Percentiles rank a stretch among this genome's conserved stretches.
Conservation (phyloP, 2,888 invertebrate genomes). For the Pristionchus mayeri region DNA sequence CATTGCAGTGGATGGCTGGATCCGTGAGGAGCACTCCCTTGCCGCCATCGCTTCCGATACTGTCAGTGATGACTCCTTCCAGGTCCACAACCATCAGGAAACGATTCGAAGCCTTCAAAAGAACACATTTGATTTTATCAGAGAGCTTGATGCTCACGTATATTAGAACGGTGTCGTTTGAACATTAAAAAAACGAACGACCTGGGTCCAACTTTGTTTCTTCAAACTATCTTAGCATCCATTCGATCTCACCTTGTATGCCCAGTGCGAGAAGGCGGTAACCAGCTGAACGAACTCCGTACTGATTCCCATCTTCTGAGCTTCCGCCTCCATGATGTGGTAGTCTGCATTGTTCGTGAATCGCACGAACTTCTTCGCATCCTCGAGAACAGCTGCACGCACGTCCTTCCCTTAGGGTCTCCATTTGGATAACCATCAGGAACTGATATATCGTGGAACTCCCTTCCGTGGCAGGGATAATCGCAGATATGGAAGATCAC, state of each 20-base stretch:
- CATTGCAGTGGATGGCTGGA: conserved; percentile 47
- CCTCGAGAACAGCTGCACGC: conserved; percentile 8
- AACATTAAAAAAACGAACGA: not conserved
- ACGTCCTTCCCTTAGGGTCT: conserved; percentile 30
- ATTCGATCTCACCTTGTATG: conserved; percentile 7
- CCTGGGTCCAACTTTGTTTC: too few species aligned
- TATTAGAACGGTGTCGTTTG: not conserved
- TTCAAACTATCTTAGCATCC: not conserved
- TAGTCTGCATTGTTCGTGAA: conserved; percentile 44
- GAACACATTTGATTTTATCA: not conserved
- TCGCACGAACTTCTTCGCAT: conserved; percentile 16
- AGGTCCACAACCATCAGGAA: conserved; percentile 46
- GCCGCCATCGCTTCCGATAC: not conserved
- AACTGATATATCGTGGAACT: conserved; percentile 33
- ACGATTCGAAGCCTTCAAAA: not conserved
- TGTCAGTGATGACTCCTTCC: conserved; percentile 13
- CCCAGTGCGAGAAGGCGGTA: conserved; percentile 45
- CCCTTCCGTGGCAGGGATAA: conserved; percentile 11
- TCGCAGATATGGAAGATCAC: too few species aligned
- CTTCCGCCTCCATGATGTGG: not conserved
- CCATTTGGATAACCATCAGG: conserved; percentile 19
- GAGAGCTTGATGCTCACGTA: not conserved
- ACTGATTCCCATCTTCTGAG: not conserved
- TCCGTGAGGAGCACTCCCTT: conserved; percentile 39
- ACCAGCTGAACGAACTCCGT: conserved; percentile 41